Conservation (phyloP, 1,140 invertebrate genomes). For the Chymomyza costata region DNA sequence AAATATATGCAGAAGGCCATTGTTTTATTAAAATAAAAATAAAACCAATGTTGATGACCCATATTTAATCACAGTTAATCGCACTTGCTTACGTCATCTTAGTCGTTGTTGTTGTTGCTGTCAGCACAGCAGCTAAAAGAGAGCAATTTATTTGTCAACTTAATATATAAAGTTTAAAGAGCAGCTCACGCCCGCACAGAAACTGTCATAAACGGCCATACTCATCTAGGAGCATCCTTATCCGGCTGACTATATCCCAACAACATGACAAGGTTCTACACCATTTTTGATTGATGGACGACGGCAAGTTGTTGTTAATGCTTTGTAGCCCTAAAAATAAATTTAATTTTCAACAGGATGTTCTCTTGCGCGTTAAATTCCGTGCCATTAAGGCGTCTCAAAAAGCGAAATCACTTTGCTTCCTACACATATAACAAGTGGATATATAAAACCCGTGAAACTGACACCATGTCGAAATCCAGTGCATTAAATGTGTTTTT, state of each 20-base stretch:
- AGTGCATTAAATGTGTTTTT: too few species aligned
- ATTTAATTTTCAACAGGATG: constrained; percentile 49
- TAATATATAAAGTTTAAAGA: constrained; percentile 47
- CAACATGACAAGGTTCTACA: neutral
- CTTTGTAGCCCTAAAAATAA: constrained; percentile 22
- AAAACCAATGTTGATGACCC: constrained; percentile 47
- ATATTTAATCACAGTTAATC: constrained; percentile 63
- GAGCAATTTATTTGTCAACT: constrained; percentile 66
- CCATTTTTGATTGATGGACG: constrained; percentile 57
- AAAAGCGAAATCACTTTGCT: constrained; percentile 13
- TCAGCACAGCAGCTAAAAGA: constrained; percentile 6
- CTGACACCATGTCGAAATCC: too few species aligned
- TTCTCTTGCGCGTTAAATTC: constrained; percentile 39
- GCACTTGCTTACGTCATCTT: constrained; percentile 3
- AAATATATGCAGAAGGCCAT: constrained; percentile 20
- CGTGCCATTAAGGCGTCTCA: too few species aligned
- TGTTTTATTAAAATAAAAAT: constrained; percentile 22
- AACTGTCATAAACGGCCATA: too few species aligned
- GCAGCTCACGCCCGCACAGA: neutral
- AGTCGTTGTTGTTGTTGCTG: neutral
- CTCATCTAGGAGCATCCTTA: too few species aligned
- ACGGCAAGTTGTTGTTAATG: constrained; percentile 12
- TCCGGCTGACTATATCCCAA: too few species aligned
- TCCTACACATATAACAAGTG: neutral
- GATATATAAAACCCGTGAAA: neutral